Base-by-base conservation (phyloP, 2,797 vertebrate genomes). In the Macropodus opercularis region DNA sequence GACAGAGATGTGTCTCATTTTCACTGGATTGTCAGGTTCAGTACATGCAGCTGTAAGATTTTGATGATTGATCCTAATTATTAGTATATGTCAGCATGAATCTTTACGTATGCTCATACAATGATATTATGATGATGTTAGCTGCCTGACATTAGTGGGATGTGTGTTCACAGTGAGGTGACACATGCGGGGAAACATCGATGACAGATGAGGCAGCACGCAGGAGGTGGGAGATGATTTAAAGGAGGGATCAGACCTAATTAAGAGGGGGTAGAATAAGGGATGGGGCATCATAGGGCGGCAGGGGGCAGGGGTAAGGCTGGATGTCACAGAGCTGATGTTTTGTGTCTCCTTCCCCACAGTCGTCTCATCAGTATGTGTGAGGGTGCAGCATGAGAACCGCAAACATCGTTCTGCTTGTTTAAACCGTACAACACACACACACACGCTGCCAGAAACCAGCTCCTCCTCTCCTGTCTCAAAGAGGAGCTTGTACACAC, bases 341-440 rank as follows among this genome's bases (percentile, higher is more conserved):
- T 68, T 57, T 27, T 49, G 51, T 34, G 44, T 54, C 32, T 59
- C n/a, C 10, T 66, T 51, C 49, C 39, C 66, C 63, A 67, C 70
- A 80, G 77, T 75, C 18, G 7, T 38, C 72, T 88, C 81, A 87
- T 89, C 77, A 79, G 77, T 83, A 87, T 88, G 80, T 78, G 54
- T 41, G 62, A 76, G 63, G 62, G 74, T 40, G 65, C 57, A 62
- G 54, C 80, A 49, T 57, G 55, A 62, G 72, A 79, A 80, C 48
- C 63, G 69, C 53, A 51, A 74, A 57, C 65, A 50, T 64, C 57
- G 60, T 62, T 74, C 64, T 52, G 21, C 48, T 68, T 55, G 65
- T 32, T 78, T 70, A 31, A 49, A 66, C 53, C 22, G 29, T 42
- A 48, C 38, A 48, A 55, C 46, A 50, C 66, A 57, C 11, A 42